Conservation (phyloP, 2,797 vertebrate species). For the Hemibagrus guttatus region DNA sequence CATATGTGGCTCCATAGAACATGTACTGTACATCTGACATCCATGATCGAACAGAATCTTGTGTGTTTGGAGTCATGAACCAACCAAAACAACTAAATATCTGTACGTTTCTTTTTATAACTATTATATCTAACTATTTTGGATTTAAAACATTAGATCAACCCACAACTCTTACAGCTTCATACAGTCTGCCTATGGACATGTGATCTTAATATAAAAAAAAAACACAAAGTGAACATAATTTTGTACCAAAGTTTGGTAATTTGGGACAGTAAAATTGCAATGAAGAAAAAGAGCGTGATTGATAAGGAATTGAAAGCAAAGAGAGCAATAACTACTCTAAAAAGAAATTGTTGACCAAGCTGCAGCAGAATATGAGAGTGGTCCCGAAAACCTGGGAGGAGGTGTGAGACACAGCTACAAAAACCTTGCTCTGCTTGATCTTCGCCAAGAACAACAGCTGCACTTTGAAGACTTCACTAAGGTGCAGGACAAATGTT, state of each 20-base stretch:
- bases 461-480: not conserved
- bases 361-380: not conserved
- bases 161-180: not conserved
- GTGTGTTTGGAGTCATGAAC: not conserved
- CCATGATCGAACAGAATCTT: not conserved
- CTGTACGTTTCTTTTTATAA: not conserved
- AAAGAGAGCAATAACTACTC: not conserved
- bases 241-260: not conserved
- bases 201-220: not conserved
- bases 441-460: not conserved
- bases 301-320: not conserved
- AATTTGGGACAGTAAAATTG: not conserved
- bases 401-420: not conserved
- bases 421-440: not conserved
- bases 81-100: not conserved
- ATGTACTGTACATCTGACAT: not conserved
- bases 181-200: not conserved
- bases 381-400: not conserved
- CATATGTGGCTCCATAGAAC: not conserved
- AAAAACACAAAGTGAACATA: not conserved
- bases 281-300: not conserved
- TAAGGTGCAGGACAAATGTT: too few relatives aligned
- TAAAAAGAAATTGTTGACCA: not conserved
- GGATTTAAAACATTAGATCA: not conserved
- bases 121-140: not conserved